A percentile compares a stretch with the other conserved stretches of the same genome.
Evolutionary conservation across 2,888 invertebrate genomes (phyloP).

Genomic region (Dioctria rufipes): DNA sequence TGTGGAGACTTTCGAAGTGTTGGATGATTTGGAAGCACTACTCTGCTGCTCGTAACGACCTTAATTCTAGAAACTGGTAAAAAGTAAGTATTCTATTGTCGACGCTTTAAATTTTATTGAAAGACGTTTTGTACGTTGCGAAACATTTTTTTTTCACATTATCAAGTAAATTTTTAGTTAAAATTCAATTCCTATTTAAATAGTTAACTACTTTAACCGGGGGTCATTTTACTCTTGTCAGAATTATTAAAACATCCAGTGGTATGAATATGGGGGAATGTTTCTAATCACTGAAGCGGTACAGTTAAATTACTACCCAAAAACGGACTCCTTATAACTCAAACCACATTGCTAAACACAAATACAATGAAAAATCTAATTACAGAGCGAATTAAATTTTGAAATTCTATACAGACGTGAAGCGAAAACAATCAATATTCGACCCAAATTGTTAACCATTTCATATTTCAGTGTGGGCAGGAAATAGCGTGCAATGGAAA

Average conservation of each 20-base stretch:
- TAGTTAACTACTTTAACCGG: background rate
- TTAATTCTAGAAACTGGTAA: too few relatives aligned
- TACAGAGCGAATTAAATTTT: slow-evolving; percentile 35
- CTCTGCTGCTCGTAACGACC: too few relatives aligned
- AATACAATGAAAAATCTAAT: slow-evolving; percentile 40
- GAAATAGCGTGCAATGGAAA: background rate
- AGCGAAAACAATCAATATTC: slow-evolving; percentile 39
- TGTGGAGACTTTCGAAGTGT: too few relatives aligned
- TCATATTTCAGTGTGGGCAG: slow-evolving; percentile 12
- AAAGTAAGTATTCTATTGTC: too few relatives aligned
- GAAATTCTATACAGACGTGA: slow-evolving; percentile 16
- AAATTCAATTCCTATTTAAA: too few relatives aligned
- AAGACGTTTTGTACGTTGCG: too few relatives aligned
- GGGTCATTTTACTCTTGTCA: background rate
- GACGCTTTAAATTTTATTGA: too few relatives aligned
- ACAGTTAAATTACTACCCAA: background rate
- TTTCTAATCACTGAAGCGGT: background rate
- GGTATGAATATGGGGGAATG: background rate
- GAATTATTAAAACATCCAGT: background rate
- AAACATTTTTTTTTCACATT: too few relatives aligned
- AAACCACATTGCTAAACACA: too few relatives aligned
- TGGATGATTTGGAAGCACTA: too few relatives aligned
- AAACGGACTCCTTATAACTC: too few relatives aligned
- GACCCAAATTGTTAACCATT: slow-evolving; percentile 43
- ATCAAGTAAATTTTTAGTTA: too few relatives aligned